phyloP scores from a whole-genome alignment of 2,888 invertebrate genomes.

The Chalcis sispes region DNA sequence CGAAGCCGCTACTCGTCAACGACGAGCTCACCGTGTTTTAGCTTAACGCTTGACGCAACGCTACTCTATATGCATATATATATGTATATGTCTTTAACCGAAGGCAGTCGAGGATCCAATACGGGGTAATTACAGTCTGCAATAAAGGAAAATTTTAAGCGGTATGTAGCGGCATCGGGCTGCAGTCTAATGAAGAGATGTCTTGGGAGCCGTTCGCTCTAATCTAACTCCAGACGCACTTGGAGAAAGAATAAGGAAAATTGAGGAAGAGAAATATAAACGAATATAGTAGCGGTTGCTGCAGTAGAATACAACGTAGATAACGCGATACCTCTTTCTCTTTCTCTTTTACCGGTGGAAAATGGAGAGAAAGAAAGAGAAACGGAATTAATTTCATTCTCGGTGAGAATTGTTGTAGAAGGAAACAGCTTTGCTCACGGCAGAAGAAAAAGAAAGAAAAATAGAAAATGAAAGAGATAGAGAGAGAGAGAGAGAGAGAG shows the following conservation, averaged over 20 bases:
- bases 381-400: conserved; percentile 62
- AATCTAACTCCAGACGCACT: conserved; percentile 67
- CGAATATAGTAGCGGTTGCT: too few species aligned
- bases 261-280: too few species aligned
- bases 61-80: background rate
- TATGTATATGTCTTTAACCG: background rate
- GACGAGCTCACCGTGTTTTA: conserved; percentile 1
- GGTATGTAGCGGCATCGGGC: conserved; percentile 63
- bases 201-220: conserved; percentile 72
- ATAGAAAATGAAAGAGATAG: too few species aligned
- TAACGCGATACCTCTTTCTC: conserved; percentile 13
- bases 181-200: conserved; percentile 71
- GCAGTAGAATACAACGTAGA: conserved; percentile 19
- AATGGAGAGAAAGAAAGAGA: conserved; percentile 15
- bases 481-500: too few species aligned
- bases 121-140: too few species aligned
- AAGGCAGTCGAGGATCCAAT: too few species aligned
- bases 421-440: too few species aligned
- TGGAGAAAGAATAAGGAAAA: too few species aligned
- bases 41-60: too few species aligned
- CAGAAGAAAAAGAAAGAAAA: too few species aligned
- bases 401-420: background rate
- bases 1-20: background rate
- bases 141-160: background rate
- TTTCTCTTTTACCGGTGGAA: conserved; percentile 39